Evolutionary conservation across 2,888 invertebrate species (phyloP), one percentile per base, ranked within the genome.

Genomic region (Myopa tessellatipennis): DNA sequence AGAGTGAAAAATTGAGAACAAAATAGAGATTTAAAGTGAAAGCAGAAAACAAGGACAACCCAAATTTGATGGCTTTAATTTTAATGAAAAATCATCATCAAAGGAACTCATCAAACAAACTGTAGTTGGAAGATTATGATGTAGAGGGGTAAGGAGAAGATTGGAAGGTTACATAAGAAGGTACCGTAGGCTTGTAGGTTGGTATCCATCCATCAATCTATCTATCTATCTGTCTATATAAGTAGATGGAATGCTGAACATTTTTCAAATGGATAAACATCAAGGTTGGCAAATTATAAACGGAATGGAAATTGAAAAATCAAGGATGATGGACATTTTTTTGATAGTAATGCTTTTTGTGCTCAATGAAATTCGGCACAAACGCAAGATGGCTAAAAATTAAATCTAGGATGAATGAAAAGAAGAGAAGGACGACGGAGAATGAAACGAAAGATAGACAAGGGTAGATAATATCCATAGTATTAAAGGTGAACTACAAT

Each of bases 211-310:
- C 45, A 45, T 45, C 45, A 45, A 45, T 45, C 45, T 45, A 10
- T 10, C 45, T 2, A 26, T 26, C 26, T 26, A 26, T 45, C 45
- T 45, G 6, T 45, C 10, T 45, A 45, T 45, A 45, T 45, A 26
- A 26, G 26, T 26, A 1, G 1, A 10, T 45, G 45, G 10, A 61
- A 26, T 26, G 61, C 7, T 18, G 26, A 61, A 61, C 5, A 4
- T 6, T 6, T 7, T 26, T 61, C n/a, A 18, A n/a, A 26, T 61
- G 61, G 45, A 12, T 7, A 3, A 4, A 40, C 55, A 14, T n/a
- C 70, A 70, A 70, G 70, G 55, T n/a, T 70, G 26, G 55, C n/a
- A 70, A 50, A 55, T 69, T 70, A 34, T 26, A 70, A 70, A 69
- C 45, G 34, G 55, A n/a, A 70, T 34, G 55, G 14, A 70, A 70